Base-by-base conservation (phyloP, 2,113 vertebrate genomes). In the Ceyx melanurus region DNA sequence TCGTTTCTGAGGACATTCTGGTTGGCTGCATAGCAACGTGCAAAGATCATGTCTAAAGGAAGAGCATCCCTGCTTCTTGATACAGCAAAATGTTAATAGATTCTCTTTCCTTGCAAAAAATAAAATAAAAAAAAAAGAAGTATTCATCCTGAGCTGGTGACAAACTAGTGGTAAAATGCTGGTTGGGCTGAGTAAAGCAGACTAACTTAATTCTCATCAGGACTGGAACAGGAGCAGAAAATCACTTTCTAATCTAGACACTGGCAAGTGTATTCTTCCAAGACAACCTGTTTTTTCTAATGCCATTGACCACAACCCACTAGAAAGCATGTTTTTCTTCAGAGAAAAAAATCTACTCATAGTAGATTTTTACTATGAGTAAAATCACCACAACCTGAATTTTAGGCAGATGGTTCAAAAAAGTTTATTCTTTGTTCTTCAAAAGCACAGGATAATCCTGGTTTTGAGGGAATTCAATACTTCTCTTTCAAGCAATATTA, bases 191-290 rank as follows among this genome's bases (percentile, higher is more conserved):
- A 96, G 31, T 71, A 62, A 91, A 45, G 75, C 77, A 93, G 61
- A 53, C 35, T 66, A 74, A 86, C 70, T 86, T 95, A 95, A 95
- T 95, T 96, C 96, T 91, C 75, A 90, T 93, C 77, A 90, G 70
- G 51, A 87, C 40, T 22, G 46, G 86, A 91, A 60, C 54, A 89
- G 9, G 82, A 95, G 14, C 43, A 58, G 54, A 97, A 94, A 96
- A 88, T 67, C 60, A 50, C 56, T 96, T 96, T 88, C 71, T 46
- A 92, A 19, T 13, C 58, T 23, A 68, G 92, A 91, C 62, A 84
- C 15, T 83, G 80, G 74, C 82, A 93, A 96, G 75, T 11, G 11
- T 26, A 37, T 90, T 96, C 96, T 96, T 86, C 90, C 82, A 96
- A 87, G 70, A 94, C 48, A 92, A 86, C 82, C 80, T 93, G 60